A percentile compares a stretch with the other conserved stretches of the same genome.
phyloP scores from a whole-genome alignment of 2,888 invertebrate genomes.

The Dione vanillae region DNA sequence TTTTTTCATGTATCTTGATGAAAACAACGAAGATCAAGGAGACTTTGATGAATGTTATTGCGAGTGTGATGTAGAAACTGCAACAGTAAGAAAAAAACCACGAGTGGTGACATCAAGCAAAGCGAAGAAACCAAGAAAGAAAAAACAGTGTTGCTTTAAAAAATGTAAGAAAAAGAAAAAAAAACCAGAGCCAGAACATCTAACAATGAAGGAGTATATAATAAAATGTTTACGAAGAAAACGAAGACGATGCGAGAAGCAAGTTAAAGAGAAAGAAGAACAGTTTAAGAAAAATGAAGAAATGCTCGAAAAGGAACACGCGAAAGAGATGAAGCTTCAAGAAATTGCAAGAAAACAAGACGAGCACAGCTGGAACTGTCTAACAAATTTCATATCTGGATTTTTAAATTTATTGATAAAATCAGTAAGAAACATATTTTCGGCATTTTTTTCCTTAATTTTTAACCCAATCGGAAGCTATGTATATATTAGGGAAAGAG shows the following conservation, averaged over 20 bases:
- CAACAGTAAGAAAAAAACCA: constrained; percentile 24
- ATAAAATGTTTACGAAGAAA: constrained; percentile 29
- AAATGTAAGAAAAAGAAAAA: background rate
- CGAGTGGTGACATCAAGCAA: background rate
- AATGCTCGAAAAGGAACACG: constrained; percentile 42
- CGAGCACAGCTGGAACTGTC: constrained; percentile 48
- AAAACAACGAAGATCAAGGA: background rate
- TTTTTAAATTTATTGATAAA: constrained; percentile 47
- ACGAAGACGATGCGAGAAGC: constrained; percentile 36
- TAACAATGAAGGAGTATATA: constrained; percentile 6
- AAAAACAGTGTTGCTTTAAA: background rate
- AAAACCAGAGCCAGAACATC: background rate
- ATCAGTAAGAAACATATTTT: constrained; percentile 40
- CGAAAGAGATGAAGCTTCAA: constrained; percentile 46
- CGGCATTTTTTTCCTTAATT: constrained; percentile 47
- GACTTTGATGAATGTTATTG: constrained; percentile 37
- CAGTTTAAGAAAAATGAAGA: constrained; percentile 44
- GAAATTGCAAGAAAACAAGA: constrained; percentile 49
- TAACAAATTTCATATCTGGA: constrained; percentile 53
- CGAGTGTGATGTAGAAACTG: constrained; percentile 20
- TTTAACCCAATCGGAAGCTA: constrained; percentile 52
- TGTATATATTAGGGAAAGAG: constrained; percentile 49
- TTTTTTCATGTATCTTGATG: background rate
- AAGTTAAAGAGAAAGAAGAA: constrained; percentile 47
- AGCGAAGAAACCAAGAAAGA: constrained; percentile 30